Evolutionary conservation across 2,113 vertebrate genomes (phyloP).

Genomic region (Lophotis ruficrista): DNA sequence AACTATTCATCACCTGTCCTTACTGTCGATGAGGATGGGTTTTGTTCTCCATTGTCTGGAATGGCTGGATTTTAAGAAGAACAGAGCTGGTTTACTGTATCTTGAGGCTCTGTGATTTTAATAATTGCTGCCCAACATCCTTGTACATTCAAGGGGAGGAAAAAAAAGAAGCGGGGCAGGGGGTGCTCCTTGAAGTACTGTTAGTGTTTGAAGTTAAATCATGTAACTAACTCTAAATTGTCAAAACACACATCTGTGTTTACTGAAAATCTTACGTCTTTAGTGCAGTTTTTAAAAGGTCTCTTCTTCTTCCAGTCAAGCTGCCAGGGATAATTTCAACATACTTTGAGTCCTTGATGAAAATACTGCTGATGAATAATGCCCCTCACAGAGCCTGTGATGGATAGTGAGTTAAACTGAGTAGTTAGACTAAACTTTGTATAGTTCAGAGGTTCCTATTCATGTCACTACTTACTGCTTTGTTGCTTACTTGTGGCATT

Average conservation of each 20-base stretch:
- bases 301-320: background rate
- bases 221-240: background rate
- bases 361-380: background rate
- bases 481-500: background rate
- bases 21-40: fast-evolving
- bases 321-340: background rate
- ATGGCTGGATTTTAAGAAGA: background rate
- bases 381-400: background rate
- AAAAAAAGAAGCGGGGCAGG: fast-evolving
- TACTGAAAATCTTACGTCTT: background rate
- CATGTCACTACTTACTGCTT: background rate
- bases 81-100: background rate
- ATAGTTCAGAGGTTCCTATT: background rate
- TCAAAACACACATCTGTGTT: slow-evolving; percentile 9
- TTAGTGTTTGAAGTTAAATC: background rate
- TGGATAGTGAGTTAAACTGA: background rate
- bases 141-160: background rate
- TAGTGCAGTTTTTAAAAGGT: background rate
- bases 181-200: background rate
- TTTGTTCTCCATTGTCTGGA: background rate
- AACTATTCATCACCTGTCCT: background rate
- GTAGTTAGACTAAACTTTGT: background rate
- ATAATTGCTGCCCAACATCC: background rate
- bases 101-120: background rate
- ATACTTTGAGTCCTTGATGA: background rate